phyloP scores from a whole-genome alignment of 2,113 vertebrate genomes.

The Peromyscus californicus region DNA sequence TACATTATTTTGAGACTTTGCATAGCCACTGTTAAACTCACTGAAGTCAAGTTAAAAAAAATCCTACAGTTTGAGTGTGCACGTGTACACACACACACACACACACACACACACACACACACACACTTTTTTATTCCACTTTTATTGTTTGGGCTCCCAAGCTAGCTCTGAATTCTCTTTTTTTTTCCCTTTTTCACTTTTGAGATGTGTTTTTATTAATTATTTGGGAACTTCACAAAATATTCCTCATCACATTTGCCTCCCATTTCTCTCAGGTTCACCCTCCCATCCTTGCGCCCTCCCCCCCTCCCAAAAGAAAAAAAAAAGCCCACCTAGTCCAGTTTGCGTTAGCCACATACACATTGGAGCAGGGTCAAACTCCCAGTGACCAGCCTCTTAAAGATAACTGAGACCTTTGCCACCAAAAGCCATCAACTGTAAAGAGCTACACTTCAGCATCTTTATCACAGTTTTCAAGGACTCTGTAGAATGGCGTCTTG shows the following conservation, averaged over 20 bases:
- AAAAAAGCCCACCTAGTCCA: not conserved
- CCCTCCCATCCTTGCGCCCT: not conserved
- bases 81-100: too few species aligned
- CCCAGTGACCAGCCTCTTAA: not conserved
- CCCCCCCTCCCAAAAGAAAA: not conserved
- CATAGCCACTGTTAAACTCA: not conserved
- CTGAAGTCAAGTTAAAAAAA: constrained; percentile 13
- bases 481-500: fast-evolving
- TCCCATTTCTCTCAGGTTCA: not conserved
- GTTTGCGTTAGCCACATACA: not conserved
- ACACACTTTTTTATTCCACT: not conserved
- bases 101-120: not conserved
- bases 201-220: not conserved
- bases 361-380: not conserved
- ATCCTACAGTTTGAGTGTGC: not conserved
- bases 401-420: not conserved
- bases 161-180: not conserved
- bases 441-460: not conserved
- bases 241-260: not conserved
- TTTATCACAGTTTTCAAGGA: not conserved
- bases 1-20: constrained; percentile 45
- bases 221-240: not conserved
- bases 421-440: not conserved
- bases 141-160: not conserved
- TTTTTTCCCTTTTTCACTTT: not conserved